These are phyloP conservation scores for Pectinophora gossypiella DNA, from an alignment of 1,140 invertebrate genomes.

Conservation along the genomic window DNA sequence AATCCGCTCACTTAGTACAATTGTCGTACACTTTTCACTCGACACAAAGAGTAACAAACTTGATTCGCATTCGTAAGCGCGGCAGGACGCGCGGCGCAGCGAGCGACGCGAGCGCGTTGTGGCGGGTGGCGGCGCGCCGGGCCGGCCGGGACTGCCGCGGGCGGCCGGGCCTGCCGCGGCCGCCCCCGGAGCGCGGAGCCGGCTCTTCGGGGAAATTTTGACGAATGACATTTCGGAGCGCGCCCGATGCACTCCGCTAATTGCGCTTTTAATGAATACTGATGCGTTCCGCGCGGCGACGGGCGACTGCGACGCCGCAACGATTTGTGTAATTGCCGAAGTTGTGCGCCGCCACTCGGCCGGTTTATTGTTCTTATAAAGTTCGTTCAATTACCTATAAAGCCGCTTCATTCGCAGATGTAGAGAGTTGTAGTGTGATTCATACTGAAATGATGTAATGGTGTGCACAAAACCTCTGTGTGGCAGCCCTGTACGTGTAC, in stretches of 20 bases:
- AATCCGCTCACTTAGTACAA: neutral
- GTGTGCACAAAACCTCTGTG: too few relatives aligned
- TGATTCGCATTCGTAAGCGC: neutral
- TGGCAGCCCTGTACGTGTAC: too few relatives aligned
- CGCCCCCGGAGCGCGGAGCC: neutral
- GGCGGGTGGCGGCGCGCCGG: neutral
- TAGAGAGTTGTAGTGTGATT: too few relatives aligned
- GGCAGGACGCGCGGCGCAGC: neutral
- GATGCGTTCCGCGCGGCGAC: constrained; percentile 16
- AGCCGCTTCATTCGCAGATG: too few relatives aligned
- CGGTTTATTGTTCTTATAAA: neutral
- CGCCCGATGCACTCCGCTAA: constrained; percentile 47
- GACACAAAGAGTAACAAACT: neutral
- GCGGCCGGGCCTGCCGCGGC: neutral
- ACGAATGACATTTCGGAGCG: constrained; percentile 50
- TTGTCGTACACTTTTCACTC: too few relatives aligned
- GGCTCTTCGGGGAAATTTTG: constrained; percentile 33
- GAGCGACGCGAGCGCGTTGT: neutral
- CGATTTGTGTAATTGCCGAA: constrained; percentile 14
- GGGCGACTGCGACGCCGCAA: neutral
- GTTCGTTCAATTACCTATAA: too few relatives aligned
- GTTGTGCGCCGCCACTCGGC: neutral
- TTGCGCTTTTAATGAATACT: constrained; percentile 53
- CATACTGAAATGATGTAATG: too few relatives aligned
- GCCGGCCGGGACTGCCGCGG: neutral